Evolutionary conservation across 2,113 vertebrate genomes (phyloP).

Genomic region (Crotalus horridus): DNA sequence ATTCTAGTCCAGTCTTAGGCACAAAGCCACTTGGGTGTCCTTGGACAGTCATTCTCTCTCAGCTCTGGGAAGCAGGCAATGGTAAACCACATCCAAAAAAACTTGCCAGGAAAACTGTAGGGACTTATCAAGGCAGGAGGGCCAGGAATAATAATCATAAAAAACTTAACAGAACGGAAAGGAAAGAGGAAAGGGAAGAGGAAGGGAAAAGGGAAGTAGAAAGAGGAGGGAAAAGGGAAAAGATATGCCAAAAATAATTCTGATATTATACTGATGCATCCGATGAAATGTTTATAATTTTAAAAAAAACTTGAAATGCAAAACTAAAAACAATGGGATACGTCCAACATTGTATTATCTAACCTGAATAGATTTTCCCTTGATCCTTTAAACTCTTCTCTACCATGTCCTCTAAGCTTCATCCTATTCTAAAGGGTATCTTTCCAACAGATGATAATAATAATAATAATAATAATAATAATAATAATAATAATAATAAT

Average conservation of each 20-base stretch:
- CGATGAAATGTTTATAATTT: not conserved
- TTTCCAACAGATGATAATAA: not conserved
- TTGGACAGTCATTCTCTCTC: not conserved
- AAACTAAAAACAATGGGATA: not conserved
- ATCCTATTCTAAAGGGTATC: not conserved
- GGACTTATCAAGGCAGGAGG: not conserved
- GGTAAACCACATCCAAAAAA: not conserved
- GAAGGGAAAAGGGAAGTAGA: not conserved
- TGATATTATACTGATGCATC: not conserved
- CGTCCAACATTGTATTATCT: not conserved
- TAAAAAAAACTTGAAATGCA: not conserved
- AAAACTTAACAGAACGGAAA: not conserved
- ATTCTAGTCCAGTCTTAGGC: not conserved
- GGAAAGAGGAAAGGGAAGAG: too few relatives aligned
- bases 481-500: too few relatives aligned
- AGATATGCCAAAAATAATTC: not conserved
- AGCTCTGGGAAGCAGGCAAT: not conserved
- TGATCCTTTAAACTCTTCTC: not conserved
- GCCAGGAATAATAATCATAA: not conserved
- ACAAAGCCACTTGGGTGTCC: not conserved
- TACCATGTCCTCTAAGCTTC: not conserved
- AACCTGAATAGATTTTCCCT: not conserved
- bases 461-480: too few relatives aligned
- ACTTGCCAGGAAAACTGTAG: not conserved
- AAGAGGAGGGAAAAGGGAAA: not conserved